Evolutionary conservation across 2,888 invertebrate species (phyloP), one percentile per base, ranked within the genome.

Genomic region (Aquatica leii): DNA sequence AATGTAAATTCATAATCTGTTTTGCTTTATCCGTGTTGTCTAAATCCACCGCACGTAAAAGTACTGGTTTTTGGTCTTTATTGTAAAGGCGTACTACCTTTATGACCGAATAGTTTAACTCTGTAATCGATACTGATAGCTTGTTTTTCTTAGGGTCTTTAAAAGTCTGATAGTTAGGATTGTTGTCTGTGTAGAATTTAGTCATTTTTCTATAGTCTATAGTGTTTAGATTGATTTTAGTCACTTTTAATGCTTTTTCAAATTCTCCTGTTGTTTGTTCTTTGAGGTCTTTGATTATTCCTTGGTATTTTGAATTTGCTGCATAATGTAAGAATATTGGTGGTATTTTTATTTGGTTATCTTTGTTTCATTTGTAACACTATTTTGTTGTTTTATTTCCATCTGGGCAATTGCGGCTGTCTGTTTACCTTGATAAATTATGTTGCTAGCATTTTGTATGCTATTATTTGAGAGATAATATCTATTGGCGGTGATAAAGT

Each of bases 281-380:
- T 9, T 50, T 50, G 15, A 50, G 50, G n/a, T 50, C 50, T 15
- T 50, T 50, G 21, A 50, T 12, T 6, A 50, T 50, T 50, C 31
- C 34, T 50, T 50, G 34, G 12, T 14, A 21, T 50, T 50, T 50
- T 31, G 31, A 14, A 4, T 50, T 24, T 34, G 50, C 11, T 2
- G 50, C 50, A 50, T 50, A 51, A 51, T 51, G 34, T 51, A 35
- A n/a, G n/a, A n/a, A n/a, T n/a, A n/a, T n/a, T n/a, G 37, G 51
- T 14, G 50, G 34, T 4, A 50, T 50, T 50, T 50, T 50, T 34
- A 50, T 15, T 24, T 50, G 17, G 8, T 21, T 50, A 15, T 31
- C 34, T 6, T 24, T 12, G 34, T 9, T 31, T 24, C 6, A 8
- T 3, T 50, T 50, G 31, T 8, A 17, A 9, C 6, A 50, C 12